Evolutionary conservation across 1,140 invertebrate genomes (phyloP).

Genomic region (Hylaeus volcanicus): DNA sequence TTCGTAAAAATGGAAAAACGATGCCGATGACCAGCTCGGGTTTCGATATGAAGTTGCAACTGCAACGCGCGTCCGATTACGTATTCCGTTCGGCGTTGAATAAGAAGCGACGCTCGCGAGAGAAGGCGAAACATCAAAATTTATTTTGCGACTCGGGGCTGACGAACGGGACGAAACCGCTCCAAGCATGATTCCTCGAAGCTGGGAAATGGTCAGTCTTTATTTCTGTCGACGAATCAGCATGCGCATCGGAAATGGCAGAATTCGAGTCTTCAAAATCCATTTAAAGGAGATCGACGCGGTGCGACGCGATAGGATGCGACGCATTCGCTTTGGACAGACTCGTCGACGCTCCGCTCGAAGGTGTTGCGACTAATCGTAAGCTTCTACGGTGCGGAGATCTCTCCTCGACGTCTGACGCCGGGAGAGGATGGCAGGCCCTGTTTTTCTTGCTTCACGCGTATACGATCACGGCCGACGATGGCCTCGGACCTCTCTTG

Average conservation of each 20-base stretch:
- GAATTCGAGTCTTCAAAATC: conserved; percentile 18
- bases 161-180: too few relatives aligned
- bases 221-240: not conserved
- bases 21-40: too few relatives aligned
- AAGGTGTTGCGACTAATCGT: conserved; percentile 47
- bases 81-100: too few relatives aligned
- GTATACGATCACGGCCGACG: conserved; percentile 49
- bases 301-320: conserved; percentile 33
- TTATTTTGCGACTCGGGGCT: too few relatives aligned
- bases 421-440: conserved; percentile 50
- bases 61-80: too few relatives aligned
- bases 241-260: not conserved
- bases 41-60: too few relatives aligned
- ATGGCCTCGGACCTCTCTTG: conserved; percentile 74
- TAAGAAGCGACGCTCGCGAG: too few relatives aligned
- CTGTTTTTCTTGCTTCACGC: conserved; percentile 65
- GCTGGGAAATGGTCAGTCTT: not conserved
- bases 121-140: too few relatives aligned
- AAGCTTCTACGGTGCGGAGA: conserved; percentile 47
- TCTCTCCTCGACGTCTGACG: conserved; percentile 12
- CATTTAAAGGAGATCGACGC: conserved; percentile 31
- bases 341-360: conserved; percentile 12
- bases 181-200: not conserved
- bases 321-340: not conserved
- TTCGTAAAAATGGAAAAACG: too few relatives aligned